Conservation (phyloP, 2,888 invertebrate species). For the Anoplius nigerrimus region DNA sequence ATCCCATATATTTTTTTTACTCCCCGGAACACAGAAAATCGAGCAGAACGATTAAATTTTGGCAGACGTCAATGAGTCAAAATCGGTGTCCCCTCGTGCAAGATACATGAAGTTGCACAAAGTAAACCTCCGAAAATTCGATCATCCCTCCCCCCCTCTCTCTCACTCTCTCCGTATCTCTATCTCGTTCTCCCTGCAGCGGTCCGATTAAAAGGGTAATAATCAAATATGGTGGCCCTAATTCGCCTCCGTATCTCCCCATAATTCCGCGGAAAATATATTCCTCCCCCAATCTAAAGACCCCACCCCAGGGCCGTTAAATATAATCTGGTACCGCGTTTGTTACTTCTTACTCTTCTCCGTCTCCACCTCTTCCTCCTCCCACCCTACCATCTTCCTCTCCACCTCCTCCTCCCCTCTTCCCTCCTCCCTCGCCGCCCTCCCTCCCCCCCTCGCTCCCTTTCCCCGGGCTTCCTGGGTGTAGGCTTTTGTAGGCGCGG, state of each 20-base stretch:
- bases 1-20: no score
- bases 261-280: constrained; percentile 69
- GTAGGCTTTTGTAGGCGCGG: constrained; percentile 67
- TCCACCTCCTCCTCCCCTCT: constrained; percentile 38
- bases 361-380: constrained; percentile 19
- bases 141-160: no score
- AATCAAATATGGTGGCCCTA: constrained; percentile 71
- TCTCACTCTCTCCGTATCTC: no score
- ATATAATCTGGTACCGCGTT: constrained; percentile 70
- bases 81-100: no score
- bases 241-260: constrained; percentile 64
- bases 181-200: no score
- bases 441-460: constrained; percentile 50
- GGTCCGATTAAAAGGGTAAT: constrained; percentile 73
- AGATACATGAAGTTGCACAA: no score
- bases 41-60: no score
- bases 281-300: constrained; percentile 58
- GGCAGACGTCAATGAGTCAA: no score
- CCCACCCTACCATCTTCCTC: background rate
- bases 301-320: constrained; percentile 63
- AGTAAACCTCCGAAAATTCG: no score
- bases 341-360: constrained; percentile 68
- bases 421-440: constrained; percentile 50
- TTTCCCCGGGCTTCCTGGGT: constrained; percentile 48
- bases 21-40: no score